Conservation (phyloP, 1,140 invertebrate species). For the Whitmania pigra region DNA sequence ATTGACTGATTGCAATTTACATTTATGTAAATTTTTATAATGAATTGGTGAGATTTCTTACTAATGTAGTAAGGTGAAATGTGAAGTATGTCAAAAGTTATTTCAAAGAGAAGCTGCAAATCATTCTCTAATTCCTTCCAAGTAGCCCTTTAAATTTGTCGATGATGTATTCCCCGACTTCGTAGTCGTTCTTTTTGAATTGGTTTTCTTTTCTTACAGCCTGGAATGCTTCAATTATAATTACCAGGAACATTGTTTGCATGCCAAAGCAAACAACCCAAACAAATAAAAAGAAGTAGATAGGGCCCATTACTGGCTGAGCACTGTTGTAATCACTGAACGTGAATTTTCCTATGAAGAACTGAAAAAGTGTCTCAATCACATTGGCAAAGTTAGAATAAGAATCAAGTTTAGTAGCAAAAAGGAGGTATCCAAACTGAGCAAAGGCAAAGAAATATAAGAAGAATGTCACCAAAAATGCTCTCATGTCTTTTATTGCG, state of each 20-base stretch:
- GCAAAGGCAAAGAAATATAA: slow-evolving; percentile 40
- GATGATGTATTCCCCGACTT: slow-evolving; percentile 44
- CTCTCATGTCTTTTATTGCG: slow-evolving; percentile 34
- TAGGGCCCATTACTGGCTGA: slow-evolving; percentile 52
- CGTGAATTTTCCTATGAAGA: slow-evolving; percentile 38
- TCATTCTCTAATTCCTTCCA: slow-evolving; percentile 17
- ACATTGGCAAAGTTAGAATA: slow-evolving; percentile 35
- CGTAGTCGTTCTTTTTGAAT: slow-evolving; percentile 43
- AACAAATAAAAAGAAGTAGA: slow-evolving; percentile 63
- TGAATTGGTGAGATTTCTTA: no score
- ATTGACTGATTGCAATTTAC: no score
- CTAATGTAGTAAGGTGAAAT: no score
- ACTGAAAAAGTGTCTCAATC: slow-evolving; percentile 38
- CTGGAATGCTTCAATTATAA: slow-evolving; percentile 55
- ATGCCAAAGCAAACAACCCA: slow-evolving; percentile 65
- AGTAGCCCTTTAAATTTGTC: slow-evolving; percentile 39
- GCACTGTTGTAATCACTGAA: slow-evolving; percentile 34
- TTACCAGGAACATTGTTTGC: slow-evolving; percentile 68
- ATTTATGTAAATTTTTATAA: no score
- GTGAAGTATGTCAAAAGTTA: no score
- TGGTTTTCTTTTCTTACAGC: slow-evolving; percentile 27
- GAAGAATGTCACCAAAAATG: slow-evolving; percentile 38
- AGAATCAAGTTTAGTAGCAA: slow-evolving; percentile 31
- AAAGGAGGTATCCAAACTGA: slow-evolving; percentile 35
- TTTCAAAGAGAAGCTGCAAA: background rate